These are phyloP conservation scores for Montipora foliosa DNA, from an alignment of 64 coral and sea anemone genomes.

Conservation along the genomic window DNA sequence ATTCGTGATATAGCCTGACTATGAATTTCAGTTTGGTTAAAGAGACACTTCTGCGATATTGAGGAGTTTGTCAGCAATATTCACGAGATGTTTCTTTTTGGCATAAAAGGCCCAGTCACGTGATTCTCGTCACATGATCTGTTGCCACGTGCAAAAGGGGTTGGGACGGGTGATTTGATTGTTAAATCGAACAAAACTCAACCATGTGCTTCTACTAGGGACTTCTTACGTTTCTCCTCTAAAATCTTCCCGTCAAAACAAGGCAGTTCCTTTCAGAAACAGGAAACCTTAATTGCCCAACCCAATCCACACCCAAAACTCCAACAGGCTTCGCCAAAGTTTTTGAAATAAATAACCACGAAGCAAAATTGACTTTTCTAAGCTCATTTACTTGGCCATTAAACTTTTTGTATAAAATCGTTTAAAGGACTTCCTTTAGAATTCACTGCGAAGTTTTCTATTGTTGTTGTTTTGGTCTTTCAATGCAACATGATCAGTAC, in stretches of 20 bases:
- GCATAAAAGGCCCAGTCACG: not conserved
- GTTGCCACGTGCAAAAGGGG: conserved; percentile 10
- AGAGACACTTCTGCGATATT: not conserved
- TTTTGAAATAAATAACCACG: no score
- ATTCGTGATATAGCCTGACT: not conserved
- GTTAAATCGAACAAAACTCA: not conserved
- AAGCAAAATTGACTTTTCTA: not conserved
- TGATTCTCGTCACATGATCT: conserved; percentile 25
- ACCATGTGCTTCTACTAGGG: not conserved
- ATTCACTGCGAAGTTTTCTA: not conserved
- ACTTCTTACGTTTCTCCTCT: not conserved
- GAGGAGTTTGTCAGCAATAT: conserved; percentile 7
- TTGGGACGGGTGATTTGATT: conserved; percentile 23
- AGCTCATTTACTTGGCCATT: not conserved
- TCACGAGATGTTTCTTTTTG: not conserved
- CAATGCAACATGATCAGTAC: conserved; percentile 3
- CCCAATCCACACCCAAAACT: not conserved
- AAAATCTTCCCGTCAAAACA: conserved; percentile 6
- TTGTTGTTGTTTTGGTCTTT: not conserved
- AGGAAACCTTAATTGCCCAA: not conserved
- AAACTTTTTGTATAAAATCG: not conserved
- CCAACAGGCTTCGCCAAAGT: not conserved
- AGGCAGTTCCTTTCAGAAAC: not conserved
- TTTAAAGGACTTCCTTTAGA: not conserved
- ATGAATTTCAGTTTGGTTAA: conserved; percentile 46